phyloP scores from a whole-genome alignment of 2,113 vertebrate genomes.

The Pluvialis apricaria region DNA sequence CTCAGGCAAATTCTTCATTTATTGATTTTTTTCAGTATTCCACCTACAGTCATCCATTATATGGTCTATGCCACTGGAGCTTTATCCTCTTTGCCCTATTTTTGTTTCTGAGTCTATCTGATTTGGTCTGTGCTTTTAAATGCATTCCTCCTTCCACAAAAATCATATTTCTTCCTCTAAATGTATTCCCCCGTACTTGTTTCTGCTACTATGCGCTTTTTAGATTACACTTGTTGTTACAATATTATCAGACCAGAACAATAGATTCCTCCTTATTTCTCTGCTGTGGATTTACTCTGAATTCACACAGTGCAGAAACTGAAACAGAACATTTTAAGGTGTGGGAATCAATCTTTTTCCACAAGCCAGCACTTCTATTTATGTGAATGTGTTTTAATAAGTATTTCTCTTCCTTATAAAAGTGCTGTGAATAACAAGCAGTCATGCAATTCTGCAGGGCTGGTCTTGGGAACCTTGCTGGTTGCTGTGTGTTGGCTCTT shows the following conservation, averaged over 20 bases:
- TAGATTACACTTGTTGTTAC: background rate
- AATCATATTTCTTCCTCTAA: background rate
- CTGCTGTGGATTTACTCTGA: background rate
- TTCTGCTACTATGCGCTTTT: background rate
- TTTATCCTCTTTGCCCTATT: background rate
- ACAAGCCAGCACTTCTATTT: background rate
- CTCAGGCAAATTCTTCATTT: background rate
- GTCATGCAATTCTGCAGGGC: background rate
- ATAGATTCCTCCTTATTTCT: background rate
- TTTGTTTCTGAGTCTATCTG: slow-evolving; percentile 7
- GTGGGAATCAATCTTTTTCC: background rate
- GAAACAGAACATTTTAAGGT: background rate
- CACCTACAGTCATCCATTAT: background rate
- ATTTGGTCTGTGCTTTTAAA: background rate
- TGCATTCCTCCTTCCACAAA: background rate
- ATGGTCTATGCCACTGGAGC: background rate
- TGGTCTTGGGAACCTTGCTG: background rate
- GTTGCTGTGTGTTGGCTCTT: background rate
- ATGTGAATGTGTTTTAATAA: background rate
- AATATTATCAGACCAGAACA: background rate
- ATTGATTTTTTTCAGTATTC: background rate
- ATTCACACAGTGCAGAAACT: background rate
- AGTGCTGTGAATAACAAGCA: background rate
- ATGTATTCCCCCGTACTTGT: background rate
- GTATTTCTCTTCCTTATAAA: background rate